Conservation (phyloP, 2,113 vertebrate genomes). For the mouse (Mus musculus) region GRCm39 chr11:4250001-4250500, state of each 20-base stretch:
- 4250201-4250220: constrained; percentile 48
- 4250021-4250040: not conserved
- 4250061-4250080: not conserved
- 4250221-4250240: constrained; percentile 11
- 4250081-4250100: not conserved
- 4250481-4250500: not conserved
- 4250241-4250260: constrained; percentile 50
- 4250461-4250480: not conserved
- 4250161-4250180: not conserved
- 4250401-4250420: not conserved
- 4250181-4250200: constrained; percentile 52
- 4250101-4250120: not conserved
- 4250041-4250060: not conserved
- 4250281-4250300: constrained; percentile 26
- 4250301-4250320: not conserved
- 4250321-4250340: not conserved
- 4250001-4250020: not conserved
- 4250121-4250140: not conserved
- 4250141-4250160: not conserved
- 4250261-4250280: constrained; percentile 74
- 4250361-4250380: not conserved
- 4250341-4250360: constrained; percentile 25
- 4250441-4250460: not conserved
- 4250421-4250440: not conserved
- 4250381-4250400: not conserved